phyloP scores from a whole-genome alignment of 2,797 vertebrate genomes.

The Dipus sagitta region DNA sequence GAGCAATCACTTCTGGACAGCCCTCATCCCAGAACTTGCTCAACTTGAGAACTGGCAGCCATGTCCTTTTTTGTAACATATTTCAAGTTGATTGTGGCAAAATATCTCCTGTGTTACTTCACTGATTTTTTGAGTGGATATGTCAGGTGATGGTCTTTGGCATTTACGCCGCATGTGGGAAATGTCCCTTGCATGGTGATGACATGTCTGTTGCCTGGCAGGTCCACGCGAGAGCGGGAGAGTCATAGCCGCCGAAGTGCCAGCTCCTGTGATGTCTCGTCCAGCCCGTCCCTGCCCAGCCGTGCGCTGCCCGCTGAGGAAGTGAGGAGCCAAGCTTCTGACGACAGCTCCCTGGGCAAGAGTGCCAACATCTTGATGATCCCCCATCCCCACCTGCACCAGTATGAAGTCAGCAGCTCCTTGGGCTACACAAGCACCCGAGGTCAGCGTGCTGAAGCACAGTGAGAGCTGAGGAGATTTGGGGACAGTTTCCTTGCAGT shows the following conservation, averaged over 20 bases:
- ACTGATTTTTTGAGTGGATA: neutral
- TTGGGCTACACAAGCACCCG: conserved; percentile 96
- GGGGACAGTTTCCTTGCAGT: neutral
- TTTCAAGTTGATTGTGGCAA: neutral
- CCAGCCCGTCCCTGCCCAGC: conserved; percentile 91
- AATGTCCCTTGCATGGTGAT: neutral
- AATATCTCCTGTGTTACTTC: neutral
- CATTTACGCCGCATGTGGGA: neutral
- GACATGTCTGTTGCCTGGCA: conserved; percentile 76
- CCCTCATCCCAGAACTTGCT: neutral
- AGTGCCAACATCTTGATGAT: conserved; percentile 96
- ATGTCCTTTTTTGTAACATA: neutral
- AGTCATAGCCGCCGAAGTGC: conserved; percentile 93
- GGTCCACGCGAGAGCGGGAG: conserved; percentile 90
- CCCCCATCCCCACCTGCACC: conserved; percentile 92
- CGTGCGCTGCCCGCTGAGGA: conserved; percentile 91
- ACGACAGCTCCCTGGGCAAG: conserved; percentile 95
- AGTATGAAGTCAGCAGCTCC: conserved; percentile 99
- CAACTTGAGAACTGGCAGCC: neutral
- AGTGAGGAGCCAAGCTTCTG: conserved; percentile 95
- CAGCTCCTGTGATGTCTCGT: conserved; percentile 92
- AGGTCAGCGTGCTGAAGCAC: conserved; percentile 88
- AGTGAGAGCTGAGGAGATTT: neutral
- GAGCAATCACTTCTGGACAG: neutral
- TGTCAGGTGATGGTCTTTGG: neutral